Evolutionary conservation across 2,113 vertebrate genomes (phyloP), one percentile per base, ranked within the genome.

Genomic region (Gymnocephalus cernua): DNA sequence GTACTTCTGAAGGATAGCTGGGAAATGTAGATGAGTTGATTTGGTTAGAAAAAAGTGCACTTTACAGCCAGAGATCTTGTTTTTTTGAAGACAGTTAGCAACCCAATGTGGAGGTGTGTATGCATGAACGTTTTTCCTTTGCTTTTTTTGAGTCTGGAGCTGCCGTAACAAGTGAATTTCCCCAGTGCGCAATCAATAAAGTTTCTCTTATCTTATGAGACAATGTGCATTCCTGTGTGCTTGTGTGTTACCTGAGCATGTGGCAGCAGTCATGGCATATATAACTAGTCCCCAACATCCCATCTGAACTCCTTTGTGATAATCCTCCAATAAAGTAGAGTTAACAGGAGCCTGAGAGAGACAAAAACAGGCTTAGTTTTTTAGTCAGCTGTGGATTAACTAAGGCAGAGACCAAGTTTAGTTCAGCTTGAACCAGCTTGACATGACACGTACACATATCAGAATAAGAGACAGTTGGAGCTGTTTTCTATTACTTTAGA

Each of bases 221-320:
- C 15, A 1, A 6, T 51, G 15, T 50, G 16, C 6, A 38, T 35
- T 45, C 23, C 11, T 45, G 4, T 53, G 66, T 62, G 23, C 2
- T 4, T 41, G n/a, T 66, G 27, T 53, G 61, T 63, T 89, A 99
- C 97, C 97, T 91, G 98, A 99, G 90, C 97, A 99, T 44, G 96
- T 93, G 0, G 98, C 98, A 71, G 97, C 97, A 3, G 98, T 99
- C 89, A 97, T 93, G 64, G 98, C 98, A 16, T 99, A 99, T 51
- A 98, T 97, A n/a, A 98, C 98, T 84, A 99, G 93, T 0, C 98
- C 98, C 98, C 98, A 99, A 87, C 98, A 99, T 15, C 98, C 98
- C 97, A 99, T 99, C 94, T 99, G 98, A 71, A 99, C 97, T 0
- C 98, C 98, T 11, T 85, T 95, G 3, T 98, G 96, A 84, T 99